Conservation (phyloP, 2,113 vertebrate genomes). For the Atlantisia rogersi region DNA sequence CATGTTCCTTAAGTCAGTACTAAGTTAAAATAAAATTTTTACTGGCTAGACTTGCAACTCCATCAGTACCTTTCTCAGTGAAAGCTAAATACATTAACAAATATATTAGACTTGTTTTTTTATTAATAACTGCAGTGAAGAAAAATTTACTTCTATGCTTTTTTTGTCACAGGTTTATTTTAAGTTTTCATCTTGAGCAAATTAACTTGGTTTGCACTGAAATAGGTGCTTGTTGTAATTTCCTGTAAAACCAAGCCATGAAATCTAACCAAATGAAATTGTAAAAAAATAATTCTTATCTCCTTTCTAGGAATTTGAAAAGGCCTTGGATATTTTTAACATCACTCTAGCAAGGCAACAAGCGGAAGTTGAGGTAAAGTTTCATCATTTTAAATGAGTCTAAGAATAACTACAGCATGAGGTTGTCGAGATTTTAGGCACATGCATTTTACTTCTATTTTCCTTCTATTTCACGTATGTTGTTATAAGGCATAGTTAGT, state of each 20-base stretch:
- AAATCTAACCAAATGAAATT: neutral
- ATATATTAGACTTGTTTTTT: neutral
- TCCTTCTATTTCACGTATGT: neutral
- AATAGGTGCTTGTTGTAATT: neutral
- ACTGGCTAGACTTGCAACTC: neutral
- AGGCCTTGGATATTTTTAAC: conserved; percentile 92
- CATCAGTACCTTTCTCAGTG: neutral
- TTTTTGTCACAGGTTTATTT: neutral
- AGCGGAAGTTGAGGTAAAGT: conserved; percentile 94
- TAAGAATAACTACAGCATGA: neutral
- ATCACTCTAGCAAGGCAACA: conserved; percentile 95
- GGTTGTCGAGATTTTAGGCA: neutral
- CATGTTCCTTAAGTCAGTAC: neutral
- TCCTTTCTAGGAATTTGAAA: conserved; percentile 86
- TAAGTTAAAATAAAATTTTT: neutral
- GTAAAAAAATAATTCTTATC: neutral
- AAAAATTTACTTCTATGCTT: neutral
- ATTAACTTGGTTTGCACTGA: neutral
- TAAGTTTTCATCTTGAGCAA: neutral
- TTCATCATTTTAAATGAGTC: neutral
- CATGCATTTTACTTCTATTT: neutral
- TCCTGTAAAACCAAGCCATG: neutral
- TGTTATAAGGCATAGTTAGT: neutral
- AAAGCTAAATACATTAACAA: neutral
- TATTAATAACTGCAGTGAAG: neutral